Base-by-base conservation (phyloP, 2,888 invertebrate genomes). In the Sphecodes monilicornis region DNA sequence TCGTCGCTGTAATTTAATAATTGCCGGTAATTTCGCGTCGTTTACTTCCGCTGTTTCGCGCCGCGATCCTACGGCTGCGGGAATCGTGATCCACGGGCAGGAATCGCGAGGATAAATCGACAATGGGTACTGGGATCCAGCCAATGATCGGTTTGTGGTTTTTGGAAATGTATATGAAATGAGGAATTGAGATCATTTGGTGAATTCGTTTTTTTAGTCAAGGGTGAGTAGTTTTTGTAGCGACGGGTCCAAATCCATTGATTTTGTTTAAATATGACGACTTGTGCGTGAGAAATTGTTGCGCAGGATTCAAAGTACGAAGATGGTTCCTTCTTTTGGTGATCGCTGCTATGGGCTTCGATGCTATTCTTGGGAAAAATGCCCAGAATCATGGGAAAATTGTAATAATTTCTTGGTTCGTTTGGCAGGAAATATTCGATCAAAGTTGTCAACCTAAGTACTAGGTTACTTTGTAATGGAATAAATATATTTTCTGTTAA, bases 1-100 rank as follows among this genome's bases (percentile, higher is more conserved):
- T 87, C 89, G 82, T 80, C 77, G 84, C 71, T 80, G 89, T 89
- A 88, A 88, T 88, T 89, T 85, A 89, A 88, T 88, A 89, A 88
- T 88, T 89, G 82, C 74, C 70, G 75, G 84, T 89, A 84, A 88
- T 89, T 86, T 89, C 74, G 66, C 78, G 83, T 78, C 89, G 89
- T 86, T 89, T 88, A 89, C 89, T 89, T 86, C 74, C 80, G 60
- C 60, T 6, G 72, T 64, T 13, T 66, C 64, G 50, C 66, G 72
- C 60, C 26, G 60, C 16, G 60, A 57, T 29, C 60, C 60, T n/a
- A 60, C 16, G 16, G 60, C 60, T 29, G 6, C 29, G 26, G 16
- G 29, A 60, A 10, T 50, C n/a, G n/a, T n/a, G 50, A 50, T 50
- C 50, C 50, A 50, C n/a, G 50, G 22, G 22, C 10, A 50, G n/a